Conservation (phyloP, 2,888 invertebrate species). For the Andrena fulva region DNA sequence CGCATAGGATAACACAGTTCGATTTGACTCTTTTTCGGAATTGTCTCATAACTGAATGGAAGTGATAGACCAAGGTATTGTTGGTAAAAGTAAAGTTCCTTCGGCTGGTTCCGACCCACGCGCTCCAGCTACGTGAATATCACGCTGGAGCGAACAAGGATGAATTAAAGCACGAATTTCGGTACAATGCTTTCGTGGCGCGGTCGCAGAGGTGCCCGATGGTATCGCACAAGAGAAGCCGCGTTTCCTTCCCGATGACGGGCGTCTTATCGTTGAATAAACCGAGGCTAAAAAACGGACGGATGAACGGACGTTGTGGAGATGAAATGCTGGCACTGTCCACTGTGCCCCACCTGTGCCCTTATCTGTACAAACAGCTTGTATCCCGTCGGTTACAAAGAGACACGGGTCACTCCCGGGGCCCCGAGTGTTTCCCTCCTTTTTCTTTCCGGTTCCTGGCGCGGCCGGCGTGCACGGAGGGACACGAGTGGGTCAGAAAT, state of each 20-base stretch:
- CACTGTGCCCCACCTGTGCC: constrained; percentile 82
- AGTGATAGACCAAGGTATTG: too few relatives aligned
- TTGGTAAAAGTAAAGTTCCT: too few relatives aligned
- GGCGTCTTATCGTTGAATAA: constrained; percentile 79
- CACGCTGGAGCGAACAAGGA: neutral
- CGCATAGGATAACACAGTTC: too few relatives aligned
- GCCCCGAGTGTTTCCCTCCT: constrained; percentile 52
- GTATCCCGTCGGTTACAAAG: constrained; percentile 74
- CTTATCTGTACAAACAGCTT: constrained; percentile 83
- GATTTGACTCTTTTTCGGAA: too few relatives aligned
- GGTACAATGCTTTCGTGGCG: neutral
- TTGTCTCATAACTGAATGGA: too few relatives aligned
- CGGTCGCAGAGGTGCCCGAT: neutral
- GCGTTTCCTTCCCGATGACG: constrained; percentile 52
- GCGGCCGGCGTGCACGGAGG: constrained; percentile 29
- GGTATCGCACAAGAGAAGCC: constrained; percentile 18
- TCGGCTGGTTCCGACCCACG: too few relatives aligned
- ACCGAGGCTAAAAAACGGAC: constrained; percentile 73
- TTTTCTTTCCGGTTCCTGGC: constrained; percentile 44
- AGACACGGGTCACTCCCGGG: constrained; percentile 62
- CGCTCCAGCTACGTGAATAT: too few relatives aligned
- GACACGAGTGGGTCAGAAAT: constrained; percentile 12
- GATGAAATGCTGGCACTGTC: constrained; percentile 83
- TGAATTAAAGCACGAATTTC: neutral
- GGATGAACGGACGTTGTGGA: constrained; percentile 73